A percentile compares a stretch with the other conserved stretches of the same genome.
These are phyloP conservation scores for Elephantulus edwardii DNA, from an alignment of 2,113 vertebrate species.

Conservation along the genomic window DNA sequence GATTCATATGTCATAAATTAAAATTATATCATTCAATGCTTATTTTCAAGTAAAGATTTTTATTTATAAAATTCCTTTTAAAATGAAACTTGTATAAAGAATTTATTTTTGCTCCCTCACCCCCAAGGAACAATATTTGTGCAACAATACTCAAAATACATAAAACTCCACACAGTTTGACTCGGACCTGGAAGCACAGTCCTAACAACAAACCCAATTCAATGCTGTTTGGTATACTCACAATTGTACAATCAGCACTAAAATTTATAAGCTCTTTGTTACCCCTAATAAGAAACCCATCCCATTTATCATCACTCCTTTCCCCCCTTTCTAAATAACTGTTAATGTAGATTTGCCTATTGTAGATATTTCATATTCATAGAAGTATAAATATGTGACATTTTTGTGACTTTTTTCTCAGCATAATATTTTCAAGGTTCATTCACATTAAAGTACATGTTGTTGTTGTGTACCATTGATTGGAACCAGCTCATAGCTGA, in stretches of 20 bases:
- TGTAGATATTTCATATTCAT: neutral
- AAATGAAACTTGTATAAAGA: too few species aligned
- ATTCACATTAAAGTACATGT: too few species aligned
- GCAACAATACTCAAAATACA: too few species aligned
- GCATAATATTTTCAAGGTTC: neutral
- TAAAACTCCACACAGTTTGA: too few species aligned
- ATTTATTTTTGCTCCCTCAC: too few species aligned
- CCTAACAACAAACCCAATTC: too few species aligned
- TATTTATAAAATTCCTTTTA: too few species aligned
- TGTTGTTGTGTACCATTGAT: too few species aligned
- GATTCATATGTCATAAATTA: neutral
- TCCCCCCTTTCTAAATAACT: neutral
- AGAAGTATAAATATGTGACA: neutral
- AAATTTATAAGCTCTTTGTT: constrained; percentile 3
- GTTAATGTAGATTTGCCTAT: neutral
- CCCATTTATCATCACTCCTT: neutral
- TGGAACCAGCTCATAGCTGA: too few species aligned
- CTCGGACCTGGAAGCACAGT: too few species aligned
- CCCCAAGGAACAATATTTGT: too few species aligned
- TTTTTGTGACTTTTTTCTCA: neutral
- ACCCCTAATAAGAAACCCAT: neutral
- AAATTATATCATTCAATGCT: neutral
- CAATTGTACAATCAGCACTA: neutral
- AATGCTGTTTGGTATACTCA: neutral
- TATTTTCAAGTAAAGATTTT: too few species aligned